These are phyloP conservation scores for Pristionchus maxplancki DNA, from an alignment of 2,888 invertebrate species.

Conservation along the genomic window DNA sequence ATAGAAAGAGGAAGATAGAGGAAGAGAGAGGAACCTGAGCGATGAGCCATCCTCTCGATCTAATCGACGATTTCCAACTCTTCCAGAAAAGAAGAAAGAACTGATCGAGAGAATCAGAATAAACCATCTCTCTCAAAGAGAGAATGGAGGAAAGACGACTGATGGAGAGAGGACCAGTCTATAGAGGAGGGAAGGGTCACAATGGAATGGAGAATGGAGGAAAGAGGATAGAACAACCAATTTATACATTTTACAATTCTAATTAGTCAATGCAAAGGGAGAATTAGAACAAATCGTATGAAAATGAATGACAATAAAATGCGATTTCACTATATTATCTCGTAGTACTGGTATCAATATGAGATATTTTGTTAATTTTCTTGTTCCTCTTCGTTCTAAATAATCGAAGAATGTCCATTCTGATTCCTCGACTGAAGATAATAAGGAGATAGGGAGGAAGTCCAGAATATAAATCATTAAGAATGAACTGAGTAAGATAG, in stretches of 20 bases:
- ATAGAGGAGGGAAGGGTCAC: neutral
- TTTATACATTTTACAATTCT: neutral
- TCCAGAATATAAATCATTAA: neutral
- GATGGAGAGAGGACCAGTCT: neutral
- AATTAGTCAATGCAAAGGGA: neutral
- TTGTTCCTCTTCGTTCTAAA: neutral
- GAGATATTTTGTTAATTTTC: neutral
- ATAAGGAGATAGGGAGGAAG: neutral
- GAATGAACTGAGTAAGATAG: neutral
- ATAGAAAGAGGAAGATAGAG: neutral
- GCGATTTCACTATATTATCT: neutral
- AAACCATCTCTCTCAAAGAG: conserved; percentile 17
- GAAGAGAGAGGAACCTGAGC: neutral
- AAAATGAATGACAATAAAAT: neutral
- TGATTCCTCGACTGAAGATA: neutral
- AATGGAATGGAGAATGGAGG: neutral
- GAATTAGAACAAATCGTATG: neutral
- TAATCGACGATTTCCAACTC: neutral
- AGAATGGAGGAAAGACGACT: neutral
- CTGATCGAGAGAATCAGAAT: neutral
- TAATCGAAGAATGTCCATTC: neutral
- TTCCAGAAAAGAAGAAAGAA: conserved; percentile 21
- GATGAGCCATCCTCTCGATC: conserved; percentile 21
- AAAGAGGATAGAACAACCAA: neutral
- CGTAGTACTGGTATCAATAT: neutral